Base-by-base conservation (phyloP, 1,140 invertebrate species). In the Phocides pigmalion region DNA sequence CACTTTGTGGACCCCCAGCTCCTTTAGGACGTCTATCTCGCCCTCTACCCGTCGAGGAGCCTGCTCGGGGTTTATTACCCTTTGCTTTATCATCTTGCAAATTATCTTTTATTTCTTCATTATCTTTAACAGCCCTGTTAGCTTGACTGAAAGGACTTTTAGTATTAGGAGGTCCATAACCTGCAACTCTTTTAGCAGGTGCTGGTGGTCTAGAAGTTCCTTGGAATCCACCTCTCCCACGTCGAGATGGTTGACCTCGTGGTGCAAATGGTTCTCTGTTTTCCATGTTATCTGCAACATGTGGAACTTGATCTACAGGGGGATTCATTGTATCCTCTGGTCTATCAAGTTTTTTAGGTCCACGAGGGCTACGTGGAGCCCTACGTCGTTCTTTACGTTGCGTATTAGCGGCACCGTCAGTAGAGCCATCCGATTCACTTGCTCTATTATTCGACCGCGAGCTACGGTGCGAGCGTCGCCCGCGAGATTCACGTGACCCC, bases 181-280 rank as follows among this genome's bases (percentile, higher is more conserved):
- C 94, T 53, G 94, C 93, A 67, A 96, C 94, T 72, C 95, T 87
- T 65, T 94, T 94, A 22, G 93, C 87, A 0, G 93, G 83, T 4
- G 89, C 85, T 19, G 87, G 85, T 37, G 74, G 91, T 35, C 93
- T 77, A 5, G 92, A 82, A 2, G 93, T 81, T 9, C 93, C 93
- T 68, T 93, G 90, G 66, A 92, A 94, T 37, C 94, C 95, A 54
- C 95, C 95, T 41, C 96, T 92, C 19, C 96, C 96, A 22, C 95
- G 94, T 54, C 96, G 91, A 2, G 96, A 97, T 0, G 96, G 96
- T 81, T 97, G 96, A 2, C 96, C 96, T 11, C 96, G 93, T 0
- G 96, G 96, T 8, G 95, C 94, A 89, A 97, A 97, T 50, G 94
- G 94, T 68, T 89, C 87, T 51, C 82, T 76, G 35, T 84, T 89